Conservation (phyloP, 2,888 invertebrate species). For the Cotesia congregata region DNA sequence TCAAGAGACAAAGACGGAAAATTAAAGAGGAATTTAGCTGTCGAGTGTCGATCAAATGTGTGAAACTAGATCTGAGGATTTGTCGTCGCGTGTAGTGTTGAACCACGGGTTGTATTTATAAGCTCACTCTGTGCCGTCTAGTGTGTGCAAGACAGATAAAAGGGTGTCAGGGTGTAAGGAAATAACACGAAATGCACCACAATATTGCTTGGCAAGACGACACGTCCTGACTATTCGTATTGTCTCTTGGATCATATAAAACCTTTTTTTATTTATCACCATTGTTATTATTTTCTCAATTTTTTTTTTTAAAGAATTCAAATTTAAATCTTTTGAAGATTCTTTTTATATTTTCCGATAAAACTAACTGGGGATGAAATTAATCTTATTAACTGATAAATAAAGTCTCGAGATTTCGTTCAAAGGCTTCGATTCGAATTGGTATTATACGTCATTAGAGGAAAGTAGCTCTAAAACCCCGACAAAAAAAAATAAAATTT, state of each 20-base stretch:
- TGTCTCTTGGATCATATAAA: background rate
- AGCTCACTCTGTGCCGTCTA: background rate
- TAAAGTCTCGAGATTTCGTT: background rate
- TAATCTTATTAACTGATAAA: too few species aligned
- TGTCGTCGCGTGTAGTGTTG: background rate
- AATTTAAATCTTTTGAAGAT: too few species aligned
- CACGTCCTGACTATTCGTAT: background rate
- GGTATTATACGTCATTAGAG: background rate
- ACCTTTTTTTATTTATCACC: background rate
- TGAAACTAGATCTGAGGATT: background rate
- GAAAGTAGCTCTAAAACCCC: background rate
- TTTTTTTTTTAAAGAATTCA: too few species aligned
- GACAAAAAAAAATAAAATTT: background rate
- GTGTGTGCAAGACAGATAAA: background rate
- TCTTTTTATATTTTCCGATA: too few species aligned
- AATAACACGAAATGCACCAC: background rate
- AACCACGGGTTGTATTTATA: background rate
- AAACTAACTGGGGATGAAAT: too few species aligned
- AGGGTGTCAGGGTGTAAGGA: background rate
- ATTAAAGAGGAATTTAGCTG: background rate
- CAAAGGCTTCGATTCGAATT: background rate
- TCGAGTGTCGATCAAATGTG: background rate
- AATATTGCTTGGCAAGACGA: conserved; percentile 1
- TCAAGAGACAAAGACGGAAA: background rate
- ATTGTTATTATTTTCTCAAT: conserved; percentile 12